Evolutionary conservation across 2,797 vertebrate genomes (phyloP).

Genomic region (Rachycentron canadum): DNA sequence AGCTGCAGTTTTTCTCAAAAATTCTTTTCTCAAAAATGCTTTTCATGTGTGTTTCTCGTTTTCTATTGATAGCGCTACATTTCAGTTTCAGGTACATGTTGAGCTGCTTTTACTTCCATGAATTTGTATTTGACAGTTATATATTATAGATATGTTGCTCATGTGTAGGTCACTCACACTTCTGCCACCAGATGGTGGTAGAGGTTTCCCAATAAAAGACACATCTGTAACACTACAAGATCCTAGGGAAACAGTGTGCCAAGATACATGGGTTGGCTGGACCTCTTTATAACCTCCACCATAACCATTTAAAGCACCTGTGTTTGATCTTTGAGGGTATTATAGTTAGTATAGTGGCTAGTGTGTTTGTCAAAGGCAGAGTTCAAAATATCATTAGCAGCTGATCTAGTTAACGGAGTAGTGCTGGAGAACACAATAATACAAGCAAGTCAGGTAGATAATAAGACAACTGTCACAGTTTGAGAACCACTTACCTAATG

Average conservation of each 20-base stretch:
- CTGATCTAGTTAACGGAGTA: too few species aligned
- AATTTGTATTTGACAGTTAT: constrained; percentile 13
- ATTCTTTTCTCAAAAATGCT: constrained; percentile 48
- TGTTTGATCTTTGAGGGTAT: background rate
- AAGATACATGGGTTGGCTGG: background rate
- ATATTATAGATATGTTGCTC: constrained; percentile 1
- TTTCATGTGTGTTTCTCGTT: constrained; percentile 44
- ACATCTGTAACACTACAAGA: background rate
- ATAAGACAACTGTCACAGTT: too few species aligned
- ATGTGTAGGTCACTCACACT: constrained; percentile 32
- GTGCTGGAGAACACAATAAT: too few species aligned
- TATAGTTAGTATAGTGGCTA: too few species aligned
- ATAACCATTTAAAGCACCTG: too few species aligned
- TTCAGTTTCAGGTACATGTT: background rate
- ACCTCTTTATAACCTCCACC: background rate
- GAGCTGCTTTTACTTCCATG: background rate
- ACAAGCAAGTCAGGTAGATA: too few species aligned
- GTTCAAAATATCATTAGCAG: too few species aligned
- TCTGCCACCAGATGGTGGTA: constrained; percentile 57
- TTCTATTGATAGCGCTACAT: constrained; percentile 49
- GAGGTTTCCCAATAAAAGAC: too few species aligned
- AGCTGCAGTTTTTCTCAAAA: constrained; percentile 39
- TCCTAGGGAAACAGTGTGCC: too few species aligned
- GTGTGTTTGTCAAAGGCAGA: too few species aligned
- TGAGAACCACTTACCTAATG: too few species aligned